Evolutionary conservation across 1,140 invertebrate genomes (phyloP), one percentile per base, ranked within the genome.

Genomic region (Eumeta japonica): DNA sequence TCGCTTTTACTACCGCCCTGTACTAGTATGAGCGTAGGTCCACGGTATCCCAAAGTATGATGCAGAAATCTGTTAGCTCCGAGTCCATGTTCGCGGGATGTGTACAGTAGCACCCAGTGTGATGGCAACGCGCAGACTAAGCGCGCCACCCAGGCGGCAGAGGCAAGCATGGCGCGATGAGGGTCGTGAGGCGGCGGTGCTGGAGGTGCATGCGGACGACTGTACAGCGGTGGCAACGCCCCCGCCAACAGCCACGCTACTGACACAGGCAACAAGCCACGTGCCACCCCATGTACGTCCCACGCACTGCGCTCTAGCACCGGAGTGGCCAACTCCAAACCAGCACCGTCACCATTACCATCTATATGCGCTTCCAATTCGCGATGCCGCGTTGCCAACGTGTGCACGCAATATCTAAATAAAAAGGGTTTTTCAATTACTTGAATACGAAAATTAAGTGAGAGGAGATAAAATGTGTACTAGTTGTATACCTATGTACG

Each of bases 61-160:
- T 92, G 88, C 52, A 88, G 72, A 67, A 96, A 92, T 10, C 92
- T 81, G 76, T 94, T 96, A 18, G 86, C 81, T 14, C 90, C 91
- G 4, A 90, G 67, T 2, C 92, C 92, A 60, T 93, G 87, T 37
- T 90, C 82, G 48, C 85, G 80, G 33, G 89, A 90, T 48, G 86
- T 84, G 71, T 94, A 96, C 10, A 95, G 72, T 19, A 86, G 74
- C 3, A 83, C 83, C 92, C 92, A 96, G 72, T 92, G 89, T 19
- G 85, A 87, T 1, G 82, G 83, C 46, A 83, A 72, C 44, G 81
- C 68, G 37, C 81, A 82, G 10, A 83, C 74, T 20, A 87, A 67
- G 50, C 82, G 83, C 14, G 81, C 72, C 48, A 87, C 72, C 57
- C 84, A 84, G 24, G 78, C 67, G 43, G 79, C 76, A 10, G 78